These are phyloP conservation scores for Trypoxylon attenuatum DNA, from an alignment of 2,888 invertebrate species.

Conservation along the genomic window DNA sequence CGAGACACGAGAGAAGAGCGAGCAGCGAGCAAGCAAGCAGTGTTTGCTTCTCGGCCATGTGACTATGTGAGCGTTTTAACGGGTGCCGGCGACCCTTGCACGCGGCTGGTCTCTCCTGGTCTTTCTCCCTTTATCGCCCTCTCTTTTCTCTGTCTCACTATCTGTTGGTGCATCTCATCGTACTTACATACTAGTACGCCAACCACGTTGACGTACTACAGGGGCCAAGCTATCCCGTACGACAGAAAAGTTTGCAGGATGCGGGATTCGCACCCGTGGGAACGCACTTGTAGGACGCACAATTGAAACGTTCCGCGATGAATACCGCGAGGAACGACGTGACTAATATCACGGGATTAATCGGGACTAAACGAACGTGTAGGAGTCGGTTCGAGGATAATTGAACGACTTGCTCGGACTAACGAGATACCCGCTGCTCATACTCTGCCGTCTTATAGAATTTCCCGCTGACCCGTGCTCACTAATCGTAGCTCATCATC, in stretches of 20 bases:
- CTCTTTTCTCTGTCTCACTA: no score
- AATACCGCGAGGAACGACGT: background rate
- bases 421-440: no score
- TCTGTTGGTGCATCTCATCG: no score
- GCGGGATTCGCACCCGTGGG: slow-evolving; percentile 22
- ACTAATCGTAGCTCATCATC: no score
- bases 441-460: no score
- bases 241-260: background rate
- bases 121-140: no score
- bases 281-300: background rate
- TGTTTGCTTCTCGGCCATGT: slow-evolving; percentile 23
- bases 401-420: no score
- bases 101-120: no score
- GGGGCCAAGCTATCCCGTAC: slow-evolving; percentile 6
- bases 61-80: slow-evolving; percentile 46
- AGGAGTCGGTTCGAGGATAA: background rate
- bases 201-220: background rate
- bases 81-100: slow-evolving; percentile 35
- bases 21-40: background rate
- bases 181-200: background rate
- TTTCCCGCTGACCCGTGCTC: background rate
- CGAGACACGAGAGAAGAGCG: background rate
- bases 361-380: background rate
- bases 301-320: background rate
- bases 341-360: background rate